phyloP scores from a whole-genome alignment of 1,140 invertebrate species.

The Mactra quadrangularis region DNA sequence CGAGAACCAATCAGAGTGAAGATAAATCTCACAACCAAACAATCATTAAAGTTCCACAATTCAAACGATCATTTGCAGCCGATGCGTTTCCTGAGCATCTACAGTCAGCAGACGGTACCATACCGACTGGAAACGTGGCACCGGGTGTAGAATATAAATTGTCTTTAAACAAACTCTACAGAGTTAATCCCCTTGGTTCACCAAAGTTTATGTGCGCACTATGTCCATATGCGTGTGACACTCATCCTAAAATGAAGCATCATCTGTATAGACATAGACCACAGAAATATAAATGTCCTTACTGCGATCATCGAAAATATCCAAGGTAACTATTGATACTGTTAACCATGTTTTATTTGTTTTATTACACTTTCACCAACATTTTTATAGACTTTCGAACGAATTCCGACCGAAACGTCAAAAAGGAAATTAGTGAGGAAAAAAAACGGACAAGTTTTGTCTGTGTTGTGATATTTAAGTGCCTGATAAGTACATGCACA shows the following conservation, averaged over 20 bases:
- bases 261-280: conserved; percentile 59
- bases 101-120: background rate
- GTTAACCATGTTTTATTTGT: too few relatives aligned
- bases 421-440: too few relatives aligned
- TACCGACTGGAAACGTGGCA: background rate
- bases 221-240: conserved; percentile 53
- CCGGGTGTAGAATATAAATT: conserved; percentile 33
- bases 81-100: background rate
- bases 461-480: too few relatives aligned
- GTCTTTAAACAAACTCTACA: conserved; percentile 52
- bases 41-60: conserved; percentile 59
- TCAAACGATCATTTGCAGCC: conserved; percentile 40
- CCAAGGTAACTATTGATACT: too few relatives aligned
- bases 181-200: conserved; percentile 50
- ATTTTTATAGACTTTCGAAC: too few relatives aligned
- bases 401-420: too few relatives aligned
- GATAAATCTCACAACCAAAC: conserved; percentile 44
- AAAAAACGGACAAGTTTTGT: too few relatives aligned
- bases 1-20: background rate
- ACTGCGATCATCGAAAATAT: conserved; percentile 59
- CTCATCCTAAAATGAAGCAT: conserved; percentile 62
- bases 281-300: conserved; percentile 59
- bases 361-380: too few relatives aligned
- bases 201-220: conserved; percentile 52
- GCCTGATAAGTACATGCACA: too few relatives aligned